Conservation (phyloP, 1,140 invertebrate genomes). For the Eubasilissa regina region DNA sequence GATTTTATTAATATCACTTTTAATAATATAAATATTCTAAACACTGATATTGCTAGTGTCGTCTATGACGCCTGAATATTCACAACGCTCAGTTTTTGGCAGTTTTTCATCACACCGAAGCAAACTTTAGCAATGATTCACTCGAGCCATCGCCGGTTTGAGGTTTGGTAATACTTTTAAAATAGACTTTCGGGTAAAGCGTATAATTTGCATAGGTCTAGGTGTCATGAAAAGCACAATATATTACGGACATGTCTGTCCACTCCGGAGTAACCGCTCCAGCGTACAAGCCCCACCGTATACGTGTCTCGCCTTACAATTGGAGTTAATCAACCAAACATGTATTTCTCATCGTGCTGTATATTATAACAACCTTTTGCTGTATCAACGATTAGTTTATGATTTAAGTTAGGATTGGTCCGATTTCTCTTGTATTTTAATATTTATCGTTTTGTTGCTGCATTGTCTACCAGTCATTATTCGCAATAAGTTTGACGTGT, state of each 20-base stretch:
- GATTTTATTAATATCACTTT: too few species aligned
- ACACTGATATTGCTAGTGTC: too few species aligned
- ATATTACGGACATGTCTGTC: slow-evolving; percentile 15
- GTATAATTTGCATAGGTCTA: slow-evolving; percentile 8
- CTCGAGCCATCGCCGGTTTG: not conserved
- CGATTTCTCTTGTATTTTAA: slow-evolving; percentile 31
- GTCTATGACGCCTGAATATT: too few species aligned
- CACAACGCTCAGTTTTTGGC: too few species aligned
- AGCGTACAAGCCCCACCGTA: not conserved
- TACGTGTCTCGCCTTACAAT: slow-evolving; percentile 38
- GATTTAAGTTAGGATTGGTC: not conserved
- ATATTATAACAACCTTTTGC: slow-evolving; percentile 18
- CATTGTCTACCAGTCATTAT: not conserved
- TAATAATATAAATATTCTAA: too few species aligned
- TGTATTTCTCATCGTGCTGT: slow-evolving; percentile 34
- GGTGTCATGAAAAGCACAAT: not conserved
- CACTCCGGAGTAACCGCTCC: not conserved
- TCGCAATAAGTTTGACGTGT: too few species aligned
- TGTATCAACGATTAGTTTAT: slow-evolving; percentile 22
- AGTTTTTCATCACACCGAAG: not conserved
- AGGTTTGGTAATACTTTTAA: slow-evolving; percentile 1
- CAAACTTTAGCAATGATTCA: not conserved
- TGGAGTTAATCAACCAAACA: slow-evolving; percentile 40
- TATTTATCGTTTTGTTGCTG: slow-evolving; percentile 16
- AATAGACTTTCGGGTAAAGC: slow-evolving; percentile 1